Conservation (phyloP, 2,797 vertebrate genomes). For the Halcyon smyrnensis region DNA sequence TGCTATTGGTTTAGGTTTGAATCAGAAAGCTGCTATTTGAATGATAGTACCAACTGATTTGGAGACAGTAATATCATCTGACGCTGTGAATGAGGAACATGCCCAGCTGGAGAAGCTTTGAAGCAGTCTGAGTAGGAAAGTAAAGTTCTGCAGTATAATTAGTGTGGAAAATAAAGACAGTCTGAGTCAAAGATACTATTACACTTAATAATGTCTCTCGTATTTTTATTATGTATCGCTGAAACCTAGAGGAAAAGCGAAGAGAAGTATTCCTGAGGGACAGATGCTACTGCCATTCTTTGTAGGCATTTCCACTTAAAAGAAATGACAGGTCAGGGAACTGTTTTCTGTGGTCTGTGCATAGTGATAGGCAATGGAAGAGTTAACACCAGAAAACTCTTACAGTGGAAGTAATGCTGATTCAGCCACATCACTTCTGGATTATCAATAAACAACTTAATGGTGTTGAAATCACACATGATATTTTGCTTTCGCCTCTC, state of each 20-base stretch:
- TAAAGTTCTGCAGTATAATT: neutral
- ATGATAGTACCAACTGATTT: neutral
- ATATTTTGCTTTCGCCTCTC: neutral
- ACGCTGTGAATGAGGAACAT: neutral
- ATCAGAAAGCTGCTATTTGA: conserved; percentile 23
- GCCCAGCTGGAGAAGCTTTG: conserved; percentile 28
- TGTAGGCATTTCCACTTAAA: neutral
- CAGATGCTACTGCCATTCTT: neutral
- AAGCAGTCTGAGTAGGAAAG: neutral
- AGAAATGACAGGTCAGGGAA: neutral
- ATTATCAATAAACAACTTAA: neutral
- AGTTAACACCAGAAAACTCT: neutral
- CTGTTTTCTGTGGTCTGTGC: neutral
- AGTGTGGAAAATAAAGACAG: neutral
- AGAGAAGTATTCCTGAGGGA: neutral
- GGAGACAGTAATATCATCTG: neutral
- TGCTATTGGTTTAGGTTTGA: neutral
- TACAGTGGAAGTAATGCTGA: neutral
- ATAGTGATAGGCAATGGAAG: neutral
- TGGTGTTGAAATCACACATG: neutral
- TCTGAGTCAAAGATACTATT: neutral
- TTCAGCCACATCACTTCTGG: neutral
- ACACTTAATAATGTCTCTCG: neutral
- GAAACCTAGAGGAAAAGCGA: neutral
- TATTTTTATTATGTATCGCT: neutral